Base-by-base conservation (phyloP, 1,140 invertebrate species). In the Whitmania pigra region DNA sequence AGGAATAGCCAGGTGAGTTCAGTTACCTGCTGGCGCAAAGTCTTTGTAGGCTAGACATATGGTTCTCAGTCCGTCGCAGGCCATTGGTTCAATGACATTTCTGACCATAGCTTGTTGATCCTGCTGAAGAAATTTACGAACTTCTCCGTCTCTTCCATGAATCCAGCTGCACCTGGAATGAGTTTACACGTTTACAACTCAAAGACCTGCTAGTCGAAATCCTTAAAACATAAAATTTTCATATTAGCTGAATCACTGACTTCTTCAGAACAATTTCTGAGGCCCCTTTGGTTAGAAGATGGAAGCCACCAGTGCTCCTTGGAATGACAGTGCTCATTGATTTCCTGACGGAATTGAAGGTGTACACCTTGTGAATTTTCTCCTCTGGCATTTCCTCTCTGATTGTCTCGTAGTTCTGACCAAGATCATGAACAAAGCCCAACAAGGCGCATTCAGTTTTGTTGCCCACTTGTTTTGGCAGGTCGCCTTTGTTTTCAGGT, bases 21-120 rank as follows among this genome's bases (percentile, higher is more conserved):
- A 13, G 29, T 63, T 25, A 63, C 57, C 57, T 63, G 63, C 71
- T 27, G 66, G 22, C 17, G 72, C 79, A 78, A 78, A 83, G 70
- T 82, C 82, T 73, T 81, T 82, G 74, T 81, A 83, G 18, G 82
- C 81, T 11, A 83, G 25, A 75, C 93, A 94, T 79, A 99, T 99
- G 73, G 97, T 99, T 75, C 97, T 85, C n/a, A 99, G 86, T 43
- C 95, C 96, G 84, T 99, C 92, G 80, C 90, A 92, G 73, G 97
- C 97, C 96, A 99, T 99, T 40, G 95, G 95, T 82, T 99, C 96
- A 80, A 99, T 98, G 18, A 99, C 93, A 82, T 93, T 91, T 75
- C 89, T 87, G 72, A 99, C 89, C 69, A 99, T 84, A 73, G 43
- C 20, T 25, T 74, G 22, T 63, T 68, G 73, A 18, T 74, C 69